These are phyloP conservation scores for Eueremaeus valkanovi DNA, from an alignment of 2,888 invertebrate genomes.

Conservation along the genomic window DNA sequence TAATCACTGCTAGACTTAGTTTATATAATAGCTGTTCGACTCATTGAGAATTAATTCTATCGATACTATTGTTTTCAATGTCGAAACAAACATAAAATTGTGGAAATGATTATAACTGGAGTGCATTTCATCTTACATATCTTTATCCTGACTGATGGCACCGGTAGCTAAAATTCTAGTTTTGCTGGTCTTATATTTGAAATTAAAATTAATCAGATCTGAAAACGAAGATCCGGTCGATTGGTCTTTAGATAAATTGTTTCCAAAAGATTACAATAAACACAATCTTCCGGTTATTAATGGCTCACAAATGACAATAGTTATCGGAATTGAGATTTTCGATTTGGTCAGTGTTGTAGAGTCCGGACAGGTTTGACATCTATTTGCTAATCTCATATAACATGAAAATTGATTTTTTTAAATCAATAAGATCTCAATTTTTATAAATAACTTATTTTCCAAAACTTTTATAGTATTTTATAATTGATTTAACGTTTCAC, in stretches of 20 bases:
- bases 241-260: conserved; percentile 30
- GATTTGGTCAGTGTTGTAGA: conserved; percentile 30
- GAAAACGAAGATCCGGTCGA: neutral
- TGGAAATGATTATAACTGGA: neutral
- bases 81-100: neutral
- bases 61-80: conserved; percentile 13
- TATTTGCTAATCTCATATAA: neutral
- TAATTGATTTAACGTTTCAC: neutral
- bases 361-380: conserved; percentile 18
- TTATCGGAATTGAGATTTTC: conserved; percentile 4
- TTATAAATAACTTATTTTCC: neutral
- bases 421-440: no score
- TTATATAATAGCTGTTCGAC: neutral
- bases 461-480: neutral
- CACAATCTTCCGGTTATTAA: neutral
- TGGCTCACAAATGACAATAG: conserved; percentile 7
- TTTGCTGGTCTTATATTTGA: neutral
- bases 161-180: neutral
- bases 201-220: neutral
- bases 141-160: neutral
- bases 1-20: neutral
- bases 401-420: no score
- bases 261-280: conserved; percentile 31
- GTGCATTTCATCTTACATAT: neutral
- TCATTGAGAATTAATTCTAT: neutral